A percentile compares a stretch with the other conserved stretches of the same genome.
phyloP scores from a whole-genome alignment of 2,113 vertebrate species.

The Coryphaenoides rupestris region DNA sequence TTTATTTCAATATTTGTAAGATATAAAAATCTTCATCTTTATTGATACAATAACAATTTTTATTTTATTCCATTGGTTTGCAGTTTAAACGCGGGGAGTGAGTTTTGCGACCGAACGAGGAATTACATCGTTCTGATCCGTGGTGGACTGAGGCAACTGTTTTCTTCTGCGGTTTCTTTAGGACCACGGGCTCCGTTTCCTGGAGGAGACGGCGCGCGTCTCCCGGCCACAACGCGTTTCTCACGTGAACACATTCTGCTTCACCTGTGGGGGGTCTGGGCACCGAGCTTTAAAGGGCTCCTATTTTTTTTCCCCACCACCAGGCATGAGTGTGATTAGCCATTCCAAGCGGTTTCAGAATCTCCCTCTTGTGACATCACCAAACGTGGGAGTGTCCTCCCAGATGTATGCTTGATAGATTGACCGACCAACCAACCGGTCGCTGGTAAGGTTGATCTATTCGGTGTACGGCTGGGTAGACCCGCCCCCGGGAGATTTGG shows the following conservation, averaged over 20 bases:
- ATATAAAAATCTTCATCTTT: slow-evolving; percentile 71
- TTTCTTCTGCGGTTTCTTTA: slow-evolving; percentile 35
- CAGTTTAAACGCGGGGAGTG: slow-evolving; percentile 50
- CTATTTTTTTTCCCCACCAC: too few relatives aligned
- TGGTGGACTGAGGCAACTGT: slow-evolving; percentile 61
- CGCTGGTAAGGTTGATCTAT: too few relatives aligned
- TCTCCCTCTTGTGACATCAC: too few relatives aligned
- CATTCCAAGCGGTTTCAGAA: too few relatives aligned
- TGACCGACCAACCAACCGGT: too few relatives aligned
- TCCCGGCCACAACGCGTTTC: slow-evolving; percentile 1
- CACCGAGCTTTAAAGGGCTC: slow-evolving; percentile 46
- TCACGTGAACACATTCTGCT: slow-evolving; percentile 30
- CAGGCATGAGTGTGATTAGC: too few relatives aligned
- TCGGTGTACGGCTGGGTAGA: too few relatives aligned
- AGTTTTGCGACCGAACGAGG: slow-evolving; percentile 44
- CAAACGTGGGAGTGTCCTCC: too few relatives aligned
- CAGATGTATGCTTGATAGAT: too few relatives aligned
- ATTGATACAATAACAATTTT: slow-evolving; percentile 68
- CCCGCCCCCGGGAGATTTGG: too few relatives aligned
- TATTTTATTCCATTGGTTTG: slow-evolving; percentile 48
- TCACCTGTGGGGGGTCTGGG: slow-evolving; percentile 44
- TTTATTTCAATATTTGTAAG: slow-evolving; percentile 59
- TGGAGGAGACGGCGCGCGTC: slow-evolving; percentile 19
- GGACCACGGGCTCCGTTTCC: slow-evolving; percentile 50
- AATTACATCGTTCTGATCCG: slow-evolving; percentile 54